Evolutionary conservation across 2,113 vertebrate genomes (phyloP).

Genomic region (Cryptotis parvus): DNA sequence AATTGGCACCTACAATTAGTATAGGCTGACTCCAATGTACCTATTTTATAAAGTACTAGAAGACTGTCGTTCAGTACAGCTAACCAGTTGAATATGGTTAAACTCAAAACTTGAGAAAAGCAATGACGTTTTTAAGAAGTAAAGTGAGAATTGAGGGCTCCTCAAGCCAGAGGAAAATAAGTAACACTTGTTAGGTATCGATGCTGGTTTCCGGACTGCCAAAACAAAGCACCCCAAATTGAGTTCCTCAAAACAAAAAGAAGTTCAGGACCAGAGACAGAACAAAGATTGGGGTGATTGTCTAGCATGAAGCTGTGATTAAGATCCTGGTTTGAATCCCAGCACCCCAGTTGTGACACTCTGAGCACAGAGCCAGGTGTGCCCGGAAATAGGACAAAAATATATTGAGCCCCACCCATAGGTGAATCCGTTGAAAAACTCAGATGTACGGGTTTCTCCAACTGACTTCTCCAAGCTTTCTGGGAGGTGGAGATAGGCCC

Average conservation of each 20-base stretch:
- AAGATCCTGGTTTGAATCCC: no score
- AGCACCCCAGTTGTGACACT: no score
- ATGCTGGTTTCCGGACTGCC: neutral
- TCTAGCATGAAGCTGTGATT: no score
- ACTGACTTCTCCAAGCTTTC: no score
- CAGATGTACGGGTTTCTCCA: no score
- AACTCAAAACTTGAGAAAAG: neutral
- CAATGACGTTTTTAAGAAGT: neutral
- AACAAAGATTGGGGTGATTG: neutral
- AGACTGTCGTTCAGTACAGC: neutral
- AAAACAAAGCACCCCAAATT: neutral
- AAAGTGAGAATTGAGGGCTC: neutral
- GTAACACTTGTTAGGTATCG: neutral
- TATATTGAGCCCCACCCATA: no score
- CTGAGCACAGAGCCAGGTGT: no score
- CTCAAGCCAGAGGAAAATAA: neutral
- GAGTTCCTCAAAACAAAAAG: neutral
- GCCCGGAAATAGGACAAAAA: no score
- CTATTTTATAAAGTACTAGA: neutral
- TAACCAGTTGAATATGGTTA: slow-evolving; percentile 28
- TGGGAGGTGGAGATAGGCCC: no score
- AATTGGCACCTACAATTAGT: neutral
- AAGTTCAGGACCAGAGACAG: neutral
- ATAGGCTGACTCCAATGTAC: neutral
- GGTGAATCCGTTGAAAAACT: no score